phyloP scores from a whole-genome alignment of 1,140 invertebrate genomes.

The Linepithema humile region DNA sequence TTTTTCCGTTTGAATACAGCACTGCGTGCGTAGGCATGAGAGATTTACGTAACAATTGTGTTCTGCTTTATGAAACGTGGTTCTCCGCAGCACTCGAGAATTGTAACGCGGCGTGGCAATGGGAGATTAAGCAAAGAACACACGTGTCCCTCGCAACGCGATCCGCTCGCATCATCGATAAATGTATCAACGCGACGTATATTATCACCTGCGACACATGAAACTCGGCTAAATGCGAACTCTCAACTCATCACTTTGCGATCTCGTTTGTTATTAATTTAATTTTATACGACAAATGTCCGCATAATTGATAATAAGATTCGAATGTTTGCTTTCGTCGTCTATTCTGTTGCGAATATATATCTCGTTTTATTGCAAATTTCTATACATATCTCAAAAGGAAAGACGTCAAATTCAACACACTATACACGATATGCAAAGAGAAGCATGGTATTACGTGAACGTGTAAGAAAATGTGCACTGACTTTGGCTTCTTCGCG shows the following conservation, averaged over 20 bases:
- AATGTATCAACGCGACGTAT: background rate
- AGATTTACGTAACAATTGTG: slow-evolving; percentile 35
- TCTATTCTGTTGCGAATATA: background rate
- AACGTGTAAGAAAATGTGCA: slow-evolving; percentile 40
- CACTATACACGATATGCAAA: background rate
- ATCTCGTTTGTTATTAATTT: background rate
- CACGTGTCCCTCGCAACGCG: slow-evolving; percentile 21
- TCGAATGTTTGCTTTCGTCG: background rate
- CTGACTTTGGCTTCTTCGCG: slow-evolving; percentile 80
- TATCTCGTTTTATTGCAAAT: slow-evolving; percentile 6
- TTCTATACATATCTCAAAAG: background rate
- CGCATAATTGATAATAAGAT: background rate
- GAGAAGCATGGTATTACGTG: background rate
- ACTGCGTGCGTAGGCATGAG: too few species aligned
- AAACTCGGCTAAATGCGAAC: background rate
- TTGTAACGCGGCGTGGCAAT: background rate
- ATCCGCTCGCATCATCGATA: slow-evolving; percentile 10
- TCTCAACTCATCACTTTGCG: background rate
- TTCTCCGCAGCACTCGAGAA: background rate
- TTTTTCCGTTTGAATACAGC: background rate
- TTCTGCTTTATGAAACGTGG: background rate
- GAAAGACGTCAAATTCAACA: background rate
- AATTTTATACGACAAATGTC: background rate
- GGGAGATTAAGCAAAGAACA: background rate
- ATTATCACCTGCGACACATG: background rate